A percentile compares a stretch with the other conserved stretches of the same genome.
Conservation (phyloP, 2,888 invertebrate species). For the Caenorhabditis becei region DNA sequence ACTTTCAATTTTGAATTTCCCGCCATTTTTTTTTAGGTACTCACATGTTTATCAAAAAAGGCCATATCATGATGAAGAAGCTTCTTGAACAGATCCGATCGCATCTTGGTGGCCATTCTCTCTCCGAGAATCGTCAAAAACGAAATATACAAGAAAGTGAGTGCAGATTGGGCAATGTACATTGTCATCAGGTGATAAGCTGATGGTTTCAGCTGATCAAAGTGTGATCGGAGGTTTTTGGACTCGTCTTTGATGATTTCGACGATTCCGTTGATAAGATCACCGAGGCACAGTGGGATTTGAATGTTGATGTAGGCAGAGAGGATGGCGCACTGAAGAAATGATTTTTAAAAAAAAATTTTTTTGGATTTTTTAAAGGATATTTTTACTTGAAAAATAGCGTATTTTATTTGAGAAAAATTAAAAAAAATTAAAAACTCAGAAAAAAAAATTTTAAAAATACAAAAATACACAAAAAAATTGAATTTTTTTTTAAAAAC, state of each 20-base stretch:
- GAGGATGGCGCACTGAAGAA: slow-evolving; percentile 74
- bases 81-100: slow-evolving; percentile 81
- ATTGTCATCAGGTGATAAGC: slow-evolving; percentile 63
- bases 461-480: not conserved
- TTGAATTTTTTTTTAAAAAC: too few relatives aligned
- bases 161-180: slow-evolving; percentile 86
- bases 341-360: too few relatives aligned
- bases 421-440: too few relatives aligned
- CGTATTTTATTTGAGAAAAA: not conserved
- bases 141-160: slow-evolving; percentile 93
- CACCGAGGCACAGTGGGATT: slow-evolving; percentile 77
- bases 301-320: slow-evolving; percentile 78
- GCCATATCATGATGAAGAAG: slow-evolving; percentile 86
- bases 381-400: not conserved
- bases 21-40: slow-evolving; percentile 17
- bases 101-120: slow-evolving; percentile 89
- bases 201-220: slow-evolving; percentile 69
- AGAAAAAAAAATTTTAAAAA: not conserved
- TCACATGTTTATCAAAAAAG: slow-evolving; percentile 88
- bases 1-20: not conserved
- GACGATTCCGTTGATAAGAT: slow-evolving; percentile 77
- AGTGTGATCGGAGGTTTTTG: slow-evolving; percentile 56
- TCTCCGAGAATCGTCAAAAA: slow-evolving; percentile 92
- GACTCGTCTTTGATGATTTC: slow-evolving; percentile 71
- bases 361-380: not conserved